Conservation (phyloP, 2,888 invertebrate genomes). For the Schrankia costaestrigalis region DNA sequence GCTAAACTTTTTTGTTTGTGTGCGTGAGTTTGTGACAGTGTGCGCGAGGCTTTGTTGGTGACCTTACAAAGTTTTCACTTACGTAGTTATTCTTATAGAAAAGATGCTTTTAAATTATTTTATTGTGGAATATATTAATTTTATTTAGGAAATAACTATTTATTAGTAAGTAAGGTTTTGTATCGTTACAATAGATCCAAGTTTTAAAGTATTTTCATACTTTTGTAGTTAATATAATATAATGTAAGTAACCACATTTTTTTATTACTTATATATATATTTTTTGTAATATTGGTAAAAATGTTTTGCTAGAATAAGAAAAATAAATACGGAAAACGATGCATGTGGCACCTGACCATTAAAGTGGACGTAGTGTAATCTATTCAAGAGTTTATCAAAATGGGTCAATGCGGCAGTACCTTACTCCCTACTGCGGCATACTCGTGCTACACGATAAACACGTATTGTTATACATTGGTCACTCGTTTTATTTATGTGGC, state of each 20-base stretch:
- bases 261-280: no score
- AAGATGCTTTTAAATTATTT: conserved; percentile 15
- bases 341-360: conserved; percentile 46
- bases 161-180: no score
- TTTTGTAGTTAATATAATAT: not conserved
- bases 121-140: conserved; percentile 9
- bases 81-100: conserved; percentile 31
- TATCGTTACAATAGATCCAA: no score
- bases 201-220: not conserved
- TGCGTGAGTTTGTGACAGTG: conserved; percentile 65
- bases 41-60: conserved; percentile 67
- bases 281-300: no score
- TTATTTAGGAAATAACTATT: no score
- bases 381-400: conserved; percentile 73
- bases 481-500: conserved; percentile 24
- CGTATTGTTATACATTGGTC: conserved; percentile 46
- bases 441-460: conserved; percentile 44
- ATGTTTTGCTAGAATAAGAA: no score
- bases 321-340: conserved; percentile 30
- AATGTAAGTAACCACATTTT: no score
- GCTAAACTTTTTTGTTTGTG: conserved; percentile 76
- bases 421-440: conserved; percentile 54
- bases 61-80: conserved; percentile 73
- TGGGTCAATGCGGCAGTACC: conserved; percentile 71
- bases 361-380: conserved; percentile 64